A percentile compares a stretch with the other conserved stretches of the same genome.
These are phyloP conservation scores for Dysmachus trigonus DNA, from an alignment of 2,888 invertebrate genomes.

Conservation along the genomic window DNA sequence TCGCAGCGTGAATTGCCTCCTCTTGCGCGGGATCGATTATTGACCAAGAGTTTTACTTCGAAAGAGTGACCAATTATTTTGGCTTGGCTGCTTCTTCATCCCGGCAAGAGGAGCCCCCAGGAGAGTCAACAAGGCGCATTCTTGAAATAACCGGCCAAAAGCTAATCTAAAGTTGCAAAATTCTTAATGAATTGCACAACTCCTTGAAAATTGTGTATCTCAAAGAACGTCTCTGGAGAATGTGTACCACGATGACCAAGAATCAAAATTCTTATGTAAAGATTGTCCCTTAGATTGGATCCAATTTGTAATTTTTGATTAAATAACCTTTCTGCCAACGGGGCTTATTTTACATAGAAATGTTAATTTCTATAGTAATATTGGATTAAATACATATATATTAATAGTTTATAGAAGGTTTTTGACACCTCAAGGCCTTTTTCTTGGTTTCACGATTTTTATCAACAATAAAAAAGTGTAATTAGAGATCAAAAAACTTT, in stretches of 20 bases:
- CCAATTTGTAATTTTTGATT: no score
- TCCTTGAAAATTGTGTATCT: not conserved
- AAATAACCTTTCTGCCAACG: no score
- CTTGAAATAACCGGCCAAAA: not conserved
- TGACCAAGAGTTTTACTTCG: not conserved
- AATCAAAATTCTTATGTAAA: not conserved
- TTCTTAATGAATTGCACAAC: not conserved
- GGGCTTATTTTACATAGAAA: no score
- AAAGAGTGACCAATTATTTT: not conserved
- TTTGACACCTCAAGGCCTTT: no score
- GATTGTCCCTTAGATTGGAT: no score
- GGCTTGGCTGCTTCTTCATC: not conserved
- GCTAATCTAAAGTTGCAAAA: not conserved
- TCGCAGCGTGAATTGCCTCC: not conserved
- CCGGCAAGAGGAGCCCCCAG: not conserved
- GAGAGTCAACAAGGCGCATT: not conserved
- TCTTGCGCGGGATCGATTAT: not conserved
- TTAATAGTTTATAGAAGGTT: no score
- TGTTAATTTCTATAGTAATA: no score
- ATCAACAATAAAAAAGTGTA: no score
- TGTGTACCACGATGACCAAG: not conserved
- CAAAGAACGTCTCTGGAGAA: not conserved
- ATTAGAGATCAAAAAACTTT: no score
- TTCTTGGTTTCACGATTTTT: no score
- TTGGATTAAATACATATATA: no score